phyloP scores from a whole-genome alignment of 2,113 vertebrate genomes.

The Ptyas mucosa region DNA sequence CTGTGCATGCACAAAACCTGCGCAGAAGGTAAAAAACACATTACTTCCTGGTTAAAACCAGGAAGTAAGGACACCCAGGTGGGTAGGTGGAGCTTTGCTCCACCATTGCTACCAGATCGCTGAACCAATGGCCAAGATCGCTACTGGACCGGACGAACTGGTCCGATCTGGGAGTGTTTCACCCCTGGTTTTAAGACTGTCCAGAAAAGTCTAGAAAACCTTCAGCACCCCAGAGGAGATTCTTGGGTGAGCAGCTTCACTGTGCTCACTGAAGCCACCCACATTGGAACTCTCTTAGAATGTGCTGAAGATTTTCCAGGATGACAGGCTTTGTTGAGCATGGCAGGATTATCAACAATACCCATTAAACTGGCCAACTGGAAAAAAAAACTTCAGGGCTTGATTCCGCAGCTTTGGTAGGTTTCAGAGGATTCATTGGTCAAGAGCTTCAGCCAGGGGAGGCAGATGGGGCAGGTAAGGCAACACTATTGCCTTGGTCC shows the following conservation, averaged over 20 bases:
- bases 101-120: too few relatives aligned
- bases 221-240: background rate
- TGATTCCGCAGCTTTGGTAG: background rate
- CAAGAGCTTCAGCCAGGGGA: background rate
- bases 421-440: background rate
- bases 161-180: too few relatives aligned
- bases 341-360: background rate
- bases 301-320: background rate
- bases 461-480: background rate
- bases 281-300: background rate
- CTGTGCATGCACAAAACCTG: too few relatives aligned
- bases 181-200: background rate
- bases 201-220: background rate
- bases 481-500: background rate
- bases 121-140: too few relatives aligned
- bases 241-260: background rate
- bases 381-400: background rate
- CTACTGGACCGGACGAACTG: too few relatives aligned
- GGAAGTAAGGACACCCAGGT: too few relatives aligned
- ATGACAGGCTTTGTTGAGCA: background rate
- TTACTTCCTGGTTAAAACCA: too few relatives aligned
- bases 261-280: background rate
- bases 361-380: background rate
- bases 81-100: too few relatives aligned
- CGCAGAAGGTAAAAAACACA: too few relatives aligned